Conservation (phyloP, 1,140 invertebrate species). For the Psilanteris sp. region DNA sequence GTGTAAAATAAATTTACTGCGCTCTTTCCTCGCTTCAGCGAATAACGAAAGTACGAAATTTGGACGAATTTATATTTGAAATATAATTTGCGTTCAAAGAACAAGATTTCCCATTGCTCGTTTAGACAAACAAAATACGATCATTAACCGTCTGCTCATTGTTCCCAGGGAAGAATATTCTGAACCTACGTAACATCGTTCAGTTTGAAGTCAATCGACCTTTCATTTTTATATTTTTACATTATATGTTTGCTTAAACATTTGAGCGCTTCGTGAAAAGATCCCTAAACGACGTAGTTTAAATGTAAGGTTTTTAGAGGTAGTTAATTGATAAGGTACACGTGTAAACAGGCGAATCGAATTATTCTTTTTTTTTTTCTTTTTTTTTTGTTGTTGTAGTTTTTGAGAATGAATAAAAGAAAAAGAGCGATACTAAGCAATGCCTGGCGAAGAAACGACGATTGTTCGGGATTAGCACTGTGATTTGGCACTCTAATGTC, state of each 20-base stretch:
- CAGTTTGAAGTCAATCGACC: no score
- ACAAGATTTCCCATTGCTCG: no score
- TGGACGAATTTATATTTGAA: no score
- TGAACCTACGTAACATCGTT: neutral
- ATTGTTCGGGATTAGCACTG: conserved; percentile 1
- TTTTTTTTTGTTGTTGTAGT: no score
- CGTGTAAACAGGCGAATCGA: conserved; percentile 54
- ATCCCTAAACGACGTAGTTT: conserved; percentile 35
- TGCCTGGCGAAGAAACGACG: neutral
- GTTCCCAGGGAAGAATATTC: neutral
- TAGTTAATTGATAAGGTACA: conserved; percentile 69
- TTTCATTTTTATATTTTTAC: neutral
- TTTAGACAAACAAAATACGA: no score
- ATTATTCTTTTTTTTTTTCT: no score
- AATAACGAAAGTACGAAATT: no score
- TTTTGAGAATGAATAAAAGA: neutral
- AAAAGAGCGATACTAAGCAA: neutral
- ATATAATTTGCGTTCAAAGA: no score
- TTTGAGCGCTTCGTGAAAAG: conserved; percentile 56
- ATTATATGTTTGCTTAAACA: conserved; percentile 14
- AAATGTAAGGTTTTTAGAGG: conserved; percentile 58
- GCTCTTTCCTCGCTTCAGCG: no score
- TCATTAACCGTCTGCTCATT: no score
- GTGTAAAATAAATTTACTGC: no score
- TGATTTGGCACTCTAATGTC: conserved; percentile 44